Conservation (phyloP, 23 tunicate species). For the Styela clava region DNA sequence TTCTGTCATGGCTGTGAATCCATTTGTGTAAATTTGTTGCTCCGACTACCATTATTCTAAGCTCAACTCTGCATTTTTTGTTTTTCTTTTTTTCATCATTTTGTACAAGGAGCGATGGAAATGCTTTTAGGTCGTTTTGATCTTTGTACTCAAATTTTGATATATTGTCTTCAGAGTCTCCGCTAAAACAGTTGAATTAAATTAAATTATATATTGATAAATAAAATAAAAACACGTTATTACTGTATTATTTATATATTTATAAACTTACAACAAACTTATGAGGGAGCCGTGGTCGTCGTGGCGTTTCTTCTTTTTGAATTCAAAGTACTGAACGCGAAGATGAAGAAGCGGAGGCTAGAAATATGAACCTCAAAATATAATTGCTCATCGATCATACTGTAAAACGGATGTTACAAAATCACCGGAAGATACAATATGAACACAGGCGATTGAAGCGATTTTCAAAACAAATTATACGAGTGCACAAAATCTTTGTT, state of each 20-base stretch:
- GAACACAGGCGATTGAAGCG: too few species aligned
- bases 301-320: neutral
- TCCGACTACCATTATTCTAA: neutral
- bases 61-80: neutral
- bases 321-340: neutral
- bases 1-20: neutral
- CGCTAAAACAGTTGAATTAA: neutral
- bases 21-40: conserved; percentile 3
- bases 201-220: neutral
- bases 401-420: neutral
- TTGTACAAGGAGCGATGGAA: conserved; percentile 1
- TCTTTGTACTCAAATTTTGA: neutral
- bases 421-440: too few species aligned
- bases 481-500: too few species aligned
- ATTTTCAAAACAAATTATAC: too few species aligned
- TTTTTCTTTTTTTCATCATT: neutral
- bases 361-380: neutral
- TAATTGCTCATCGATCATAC: neutral
- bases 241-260: too few species aligned
- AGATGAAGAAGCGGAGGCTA: conserved; percentile 6
- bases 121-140: neutral
- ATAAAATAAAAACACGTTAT: too few species aligned
- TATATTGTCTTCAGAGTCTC: neutral
- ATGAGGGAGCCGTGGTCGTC: neutral
- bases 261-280: neutral